Base-by-base conservation (phyloP, 1,140 invertebrate species). In the Drosophila setifemur region DNA sequence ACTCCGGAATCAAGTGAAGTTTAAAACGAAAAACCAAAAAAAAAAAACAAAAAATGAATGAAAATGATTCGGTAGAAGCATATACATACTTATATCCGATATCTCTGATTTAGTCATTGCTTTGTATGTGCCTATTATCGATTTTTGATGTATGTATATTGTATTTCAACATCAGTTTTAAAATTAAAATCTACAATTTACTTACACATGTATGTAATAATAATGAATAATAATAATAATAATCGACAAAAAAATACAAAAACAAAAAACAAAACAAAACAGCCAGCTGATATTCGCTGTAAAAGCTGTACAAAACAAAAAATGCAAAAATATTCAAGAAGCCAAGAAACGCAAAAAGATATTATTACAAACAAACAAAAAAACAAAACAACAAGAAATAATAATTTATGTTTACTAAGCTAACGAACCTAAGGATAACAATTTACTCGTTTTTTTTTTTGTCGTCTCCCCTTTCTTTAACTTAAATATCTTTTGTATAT, bases 51-150 rank as follows among this genome's bases (percentile, higher is more conserved):
- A n/a, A n/a, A n/a, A n/a, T n/a, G n/a, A n/a, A n/a, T n/a, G n/a
- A n/a, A 19, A 47, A 44, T 21, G 39, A 39, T 53, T 35, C 14
- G 29, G 39, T 25, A 26, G 39, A 60, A 18, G 55, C 31, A 55
- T 47, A 68, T 40, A 37, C 45, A 54, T 54, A 42, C 39, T 48
- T 54, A 37, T 69, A 78, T 78, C 69, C 52, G 52, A 64, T 75
- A 75, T 52, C 60, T 82, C 72, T 82, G 67, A 75, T 81, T 82
- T 82, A 82, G 78, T 82, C 77, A 81, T 82, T 82, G 78, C 78
- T 82, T 81, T 82, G 63, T 82, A 82, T 82, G 78, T 82, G 78
- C 78, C 78, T 82, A 81, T 82, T 82, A 81, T 49, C 76, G 44
- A 82, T 82, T 82, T 81, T 82, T 50, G 78, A 82, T 82, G 76